These are phyloP conservation scores for Tragopan temminckii DNA, from an alignment of 2,797 vertebrate genomes.

Conservation along the genomic window DNA sequence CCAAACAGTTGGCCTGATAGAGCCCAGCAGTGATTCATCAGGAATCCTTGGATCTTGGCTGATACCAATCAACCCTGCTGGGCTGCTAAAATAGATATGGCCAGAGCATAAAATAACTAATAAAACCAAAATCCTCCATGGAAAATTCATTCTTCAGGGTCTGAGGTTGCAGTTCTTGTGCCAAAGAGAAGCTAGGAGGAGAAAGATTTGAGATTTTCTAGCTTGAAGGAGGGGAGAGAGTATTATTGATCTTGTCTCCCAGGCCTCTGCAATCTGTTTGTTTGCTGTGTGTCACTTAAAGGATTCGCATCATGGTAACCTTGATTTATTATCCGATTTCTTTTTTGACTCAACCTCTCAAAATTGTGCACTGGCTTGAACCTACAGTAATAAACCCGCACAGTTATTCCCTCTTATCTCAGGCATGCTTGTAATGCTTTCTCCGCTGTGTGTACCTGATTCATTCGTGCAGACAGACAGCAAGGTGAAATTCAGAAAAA, in stretches of 20 bases:
- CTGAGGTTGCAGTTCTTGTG: conserved; percentile 40
- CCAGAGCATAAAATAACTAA: conserved; percentile 55
- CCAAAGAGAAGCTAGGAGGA: conserved; percentile 38
- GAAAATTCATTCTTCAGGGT: conserved; percentile 65
- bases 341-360: conserved; percentile 58
- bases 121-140: conserved; percentile 54
- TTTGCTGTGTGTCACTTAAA: conserved; percentile 61
- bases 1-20: not conserved
- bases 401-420: conserved; percentile 57
- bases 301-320: conserved; percentile 58
- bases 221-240: conserved; percentile 17
- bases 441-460: not conserved
- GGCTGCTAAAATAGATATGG: conserved; percentile 66
- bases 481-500: conserved; percentile 52
- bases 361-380: conserved; percentile 58
- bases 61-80: conserved; percentile 53
- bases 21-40: conserved; percentile 53
- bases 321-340: conserved; percentile 74
- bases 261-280: conserved; percentile 41
- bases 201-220: conserved; percentile 42
- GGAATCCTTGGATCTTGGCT: conserved; percentile 63
- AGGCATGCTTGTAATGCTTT: not conserved
- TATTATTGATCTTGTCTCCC: conserved; percentile 61
- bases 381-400: conserved; percentile 52
- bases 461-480: conserved; percentile 19